Evolutionary conservation across 35 echinoderm and acorn worm genomes (phyloP), one percentile per base, ranked within the genome.

Genomic region (Eucidaris tribuloides): DNA sequence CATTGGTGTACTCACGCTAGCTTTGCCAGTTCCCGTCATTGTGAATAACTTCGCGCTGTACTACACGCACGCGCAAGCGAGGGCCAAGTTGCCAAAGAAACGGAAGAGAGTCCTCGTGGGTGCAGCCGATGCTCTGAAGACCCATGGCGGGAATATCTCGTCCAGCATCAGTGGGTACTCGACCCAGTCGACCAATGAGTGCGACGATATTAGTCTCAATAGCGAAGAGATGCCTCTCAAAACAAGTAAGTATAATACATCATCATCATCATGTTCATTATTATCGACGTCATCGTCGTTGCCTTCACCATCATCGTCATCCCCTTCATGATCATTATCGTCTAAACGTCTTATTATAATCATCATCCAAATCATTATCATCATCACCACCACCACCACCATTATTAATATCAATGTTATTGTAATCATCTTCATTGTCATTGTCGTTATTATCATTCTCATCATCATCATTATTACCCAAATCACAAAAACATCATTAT

Each of bases 91-190:
- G 4, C 96, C 96, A 0, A 99, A 93, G 86, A 99, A 99, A 70
- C 62, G 96, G 24, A 90, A 93, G 42, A 48, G 90, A 2, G 83
- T 87, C 9, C 46, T 99, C 60, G 87, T 99, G 2, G 96, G 88
- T 14, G 96, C 89, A 29, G 86, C 96, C 17, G 96, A 99, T 42
- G 96, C 84, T 4, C 41, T 99, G 42, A 99, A 99, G 79, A 84
- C 89, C 7, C 96, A 99, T 5, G 87, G 63, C 0, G 70, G 48
- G 15, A 84, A 87, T 7, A 84, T 81, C 18, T 92, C 89, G 0
- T 93, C 90, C 0, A 99, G 96, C 49, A 99, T 99, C 35, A 99
- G 96, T 66, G 96, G 96, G 18, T 99, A 99, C 71, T 99, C 96
- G 4, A 93, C 96, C 2, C 96, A 99, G 63, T 93, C 91, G 32